A percentile compares a stretch with the other conserved stretches of the same genome.
These are phyloP conservation scores for Leuciscus waleckii DNA, from an alignment of 2,797 vertebrate genomes.

Conservation along the genomic window DNA sequence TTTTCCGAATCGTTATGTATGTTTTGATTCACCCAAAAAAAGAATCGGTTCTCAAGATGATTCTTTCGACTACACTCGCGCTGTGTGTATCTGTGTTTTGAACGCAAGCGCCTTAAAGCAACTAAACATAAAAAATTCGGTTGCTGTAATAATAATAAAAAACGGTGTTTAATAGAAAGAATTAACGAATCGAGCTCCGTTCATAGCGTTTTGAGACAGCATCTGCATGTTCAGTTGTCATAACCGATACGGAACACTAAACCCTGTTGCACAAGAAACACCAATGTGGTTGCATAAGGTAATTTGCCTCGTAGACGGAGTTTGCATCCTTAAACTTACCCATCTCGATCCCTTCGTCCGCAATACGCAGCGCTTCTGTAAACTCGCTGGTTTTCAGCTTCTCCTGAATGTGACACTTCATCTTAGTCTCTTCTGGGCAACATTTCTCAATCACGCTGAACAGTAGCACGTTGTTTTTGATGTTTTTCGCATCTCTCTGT, in stretches of 20 bases:
- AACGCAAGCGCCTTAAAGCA: not conserved
- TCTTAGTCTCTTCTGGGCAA: slow-evolving; percentile 70
- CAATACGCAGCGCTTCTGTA: slow-evolving; percentile 77
- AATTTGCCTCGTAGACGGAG: not conserved
- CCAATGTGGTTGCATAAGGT: not conserved
- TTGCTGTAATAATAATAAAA: not conserved
- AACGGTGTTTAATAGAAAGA: not conserved
- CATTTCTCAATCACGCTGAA: slow-evolving; percentile 83
- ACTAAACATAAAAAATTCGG: not conserved
- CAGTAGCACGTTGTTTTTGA: slow-evolving; percentile 83
- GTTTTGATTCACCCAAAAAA: not conserved
- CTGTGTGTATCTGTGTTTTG: not conserved
- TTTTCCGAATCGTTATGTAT: not conserved
- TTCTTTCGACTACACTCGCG: not conserved
- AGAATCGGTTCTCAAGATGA: not conserved
- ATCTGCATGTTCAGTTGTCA: slow-evolving; percentile 14
- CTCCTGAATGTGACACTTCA: slow-evolving; percentile 74
- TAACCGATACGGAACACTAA: slow-evolving; percentile 22
- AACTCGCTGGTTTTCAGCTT: slow-evolving; percentile 76
- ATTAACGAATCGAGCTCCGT: not conserved
- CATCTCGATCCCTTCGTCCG: slow-evolving; percentile 75
- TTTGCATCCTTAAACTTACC: slow-evolving; percentile 74
- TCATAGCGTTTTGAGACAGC: not conserved
- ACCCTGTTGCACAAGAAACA: slow-evolving; percentile 44
- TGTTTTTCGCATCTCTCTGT: slow-evolving; percentile 69